Percentiles rank a stretch among this genome's conserved stretches.
Evolutionary conservation across 2,888 invertebrate species (phyloP).

Genomic region (Callimorpha dominula): DNA sequence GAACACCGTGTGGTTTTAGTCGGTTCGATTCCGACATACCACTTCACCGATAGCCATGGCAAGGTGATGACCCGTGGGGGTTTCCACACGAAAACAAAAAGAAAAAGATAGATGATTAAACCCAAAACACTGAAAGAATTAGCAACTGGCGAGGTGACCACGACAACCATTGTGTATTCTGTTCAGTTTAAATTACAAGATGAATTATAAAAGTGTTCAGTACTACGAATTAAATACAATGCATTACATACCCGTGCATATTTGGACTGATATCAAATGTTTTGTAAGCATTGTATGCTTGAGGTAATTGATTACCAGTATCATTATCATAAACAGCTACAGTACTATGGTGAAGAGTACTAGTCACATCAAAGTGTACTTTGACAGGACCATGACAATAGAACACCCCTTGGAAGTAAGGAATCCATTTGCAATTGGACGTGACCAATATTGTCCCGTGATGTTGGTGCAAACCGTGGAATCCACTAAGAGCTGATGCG

Average conservation of each 20-base stretch:
- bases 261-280: constrained; percentile 74
- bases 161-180: neutral
- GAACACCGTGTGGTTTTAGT: too few species aligned
- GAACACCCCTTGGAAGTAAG: constrained; percentile 77
- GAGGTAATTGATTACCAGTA: constrained; percentile 64
- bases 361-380: constrained; percentile 74
- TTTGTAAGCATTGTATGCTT: constrained; percentile 68
- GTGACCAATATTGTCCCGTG: constrained; percentile 58
- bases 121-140: too few species aligned
- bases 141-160: neutral
- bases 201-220: neutral
- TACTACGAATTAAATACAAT: neutral
- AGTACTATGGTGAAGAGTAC: constrained; percentile 61
- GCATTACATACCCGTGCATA: constrained; percentile 62
- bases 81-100: too few species aligned
- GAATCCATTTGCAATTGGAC: constrained; percentile 74
- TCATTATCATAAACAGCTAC: constrained; percentile 76
- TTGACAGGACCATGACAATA: constrained; percentile 73
- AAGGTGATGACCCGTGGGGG: too few species aligned
- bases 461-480: constrained; percentile 65
- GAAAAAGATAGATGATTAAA: too few species aligned
- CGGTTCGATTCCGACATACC: too few species aligned
- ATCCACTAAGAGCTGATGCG: constrained; percentile 72
- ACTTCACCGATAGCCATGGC: too few species aligned
- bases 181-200: neutral